A percentile compares a stretch with the other conserved stretches of the same genome.
These are phyloP conservation scores for Biston betularia DNA, from an alignment of 2,888 invertebrate genomes.

Conservation along the genomic window DNA sequence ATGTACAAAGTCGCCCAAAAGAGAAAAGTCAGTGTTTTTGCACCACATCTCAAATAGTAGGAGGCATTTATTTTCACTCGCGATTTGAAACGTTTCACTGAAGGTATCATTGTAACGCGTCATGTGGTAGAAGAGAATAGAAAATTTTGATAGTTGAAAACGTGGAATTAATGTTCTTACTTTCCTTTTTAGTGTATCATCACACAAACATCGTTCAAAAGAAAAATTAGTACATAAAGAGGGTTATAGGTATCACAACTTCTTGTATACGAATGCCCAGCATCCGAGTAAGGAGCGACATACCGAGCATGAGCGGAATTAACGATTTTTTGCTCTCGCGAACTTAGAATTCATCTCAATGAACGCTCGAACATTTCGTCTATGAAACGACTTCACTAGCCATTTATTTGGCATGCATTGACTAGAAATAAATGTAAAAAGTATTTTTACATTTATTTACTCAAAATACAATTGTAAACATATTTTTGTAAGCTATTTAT, in stretches of 20 bases:
- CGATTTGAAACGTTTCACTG: constrained; percentile 69
- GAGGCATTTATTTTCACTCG: constrained; percentile 69
- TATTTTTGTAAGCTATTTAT: neutral
- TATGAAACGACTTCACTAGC: constrained; percentile 3
- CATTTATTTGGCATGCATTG: constrained; percentile 2
- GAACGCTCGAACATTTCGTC: constrained; percentile 32
- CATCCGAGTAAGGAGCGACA: constrained; percentile 58
- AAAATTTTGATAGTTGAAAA: constrained; percentile 36
- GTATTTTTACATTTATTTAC: too few species aligned
- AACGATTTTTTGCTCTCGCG: constrained; percentile 76
- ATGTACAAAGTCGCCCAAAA: constrained; percentile 81
- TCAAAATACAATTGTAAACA: neutral
- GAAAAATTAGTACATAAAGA: constrained; percentile 30
- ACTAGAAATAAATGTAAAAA: neutral
- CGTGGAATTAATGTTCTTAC: constrained; percentile 35
- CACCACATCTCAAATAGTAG: constrained; percentile 77
- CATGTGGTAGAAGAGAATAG: constrained; percentile 63
- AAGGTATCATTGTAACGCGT: constrained; percentile 68
- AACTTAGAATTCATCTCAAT: constrained; percentile 54
- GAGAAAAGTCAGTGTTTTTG: constrained; percentile 77
- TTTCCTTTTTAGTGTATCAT: constrained; percentile 40
- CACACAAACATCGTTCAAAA: constrained; percentile 56
- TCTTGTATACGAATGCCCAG: constrained; percentile 57
- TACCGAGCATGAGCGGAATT: constrained; percentile 81
- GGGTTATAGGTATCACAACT: constrained; percentile 29